These are phyloP conservation scores for Netta rufina DNA, from an alignment of 2,797 vertebrate genomes.

Conservation along the genomic window DNA sequence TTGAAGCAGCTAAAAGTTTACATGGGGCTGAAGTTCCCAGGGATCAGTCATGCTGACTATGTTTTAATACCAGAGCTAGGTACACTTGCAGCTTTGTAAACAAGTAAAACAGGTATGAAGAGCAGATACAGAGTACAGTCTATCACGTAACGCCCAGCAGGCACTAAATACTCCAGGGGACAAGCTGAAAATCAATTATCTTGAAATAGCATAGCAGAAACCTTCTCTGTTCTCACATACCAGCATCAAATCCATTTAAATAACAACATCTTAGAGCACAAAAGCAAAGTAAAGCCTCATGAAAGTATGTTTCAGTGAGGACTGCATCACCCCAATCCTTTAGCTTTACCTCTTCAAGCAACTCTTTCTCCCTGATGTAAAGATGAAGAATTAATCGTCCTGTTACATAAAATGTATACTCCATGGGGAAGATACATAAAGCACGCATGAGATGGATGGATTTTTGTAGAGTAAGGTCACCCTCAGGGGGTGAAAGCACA, in stretches of 20 bases:
- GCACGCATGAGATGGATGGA: neutral
- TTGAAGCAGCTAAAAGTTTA: neutral
- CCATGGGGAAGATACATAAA: slow-evolving; percentile 35
- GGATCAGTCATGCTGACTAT: neutral
- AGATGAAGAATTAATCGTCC: slow-evolving; percentile 60
- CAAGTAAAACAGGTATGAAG: neutral
- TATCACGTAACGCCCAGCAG: neutral
- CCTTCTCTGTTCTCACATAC: neutral
- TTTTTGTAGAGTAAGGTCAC: slow-evolving; percentile 52
- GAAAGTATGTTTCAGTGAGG: neutral
- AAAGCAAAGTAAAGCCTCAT: neutral
- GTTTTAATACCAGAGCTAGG: neutral
- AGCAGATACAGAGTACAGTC: neutral
- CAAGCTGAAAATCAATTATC: slow-evolving; percentile 29
- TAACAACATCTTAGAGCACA: neutral
- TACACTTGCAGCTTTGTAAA: neutral
- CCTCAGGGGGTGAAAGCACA: slow-evolving; percentile 37
- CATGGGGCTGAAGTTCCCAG: neutral
- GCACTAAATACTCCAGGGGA: neutral
- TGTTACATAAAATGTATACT: slow-evolving; percentile 52
- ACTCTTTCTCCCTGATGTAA: slow-evolving; percentile 8
- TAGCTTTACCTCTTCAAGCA: slow-evolving; percentile 34
- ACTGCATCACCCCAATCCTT: neutral
- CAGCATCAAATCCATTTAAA: slow-evolving; percentile 18
- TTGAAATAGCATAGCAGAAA: neutral